These are phyloP conservation scores for Enteromius argenteus DNA, from an alignment of 2,797 vertebrate species.

Conservation along the genomic window DNA sequence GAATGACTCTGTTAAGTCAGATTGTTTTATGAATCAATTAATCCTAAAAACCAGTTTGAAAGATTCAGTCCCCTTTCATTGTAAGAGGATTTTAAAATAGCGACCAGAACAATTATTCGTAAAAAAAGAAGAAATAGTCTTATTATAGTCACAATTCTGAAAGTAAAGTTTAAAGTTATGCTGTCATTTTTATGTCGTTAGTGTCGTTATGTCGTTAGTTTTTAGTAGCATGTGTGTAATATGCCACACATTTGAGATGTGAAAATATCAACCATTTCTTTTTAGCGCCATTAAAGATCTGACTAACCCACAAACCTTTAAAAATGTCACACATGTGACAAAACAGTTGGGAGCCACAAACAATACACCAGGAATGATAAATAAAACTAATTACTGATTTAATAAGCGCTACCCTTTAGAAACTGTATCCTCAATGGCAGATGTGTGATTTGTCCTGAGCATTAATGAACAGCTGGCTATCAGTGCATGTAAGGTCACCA, in stretches of 20 bases:
- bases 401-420: conserved; percentile 9
- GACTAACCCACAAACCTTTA: conserved; percentile 1
- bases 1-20: background rate
- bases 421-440: conserved; percentile 44
- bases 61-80: background rate
- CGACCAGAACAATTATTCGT: background rate
- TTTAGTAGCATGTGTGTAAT: background rate
- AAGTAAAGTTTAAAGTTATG: background rate
- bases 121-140: background rate
- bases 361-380: background rate
- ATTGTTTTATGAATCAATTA: background rate
- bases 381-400: conserved; percentile 12
- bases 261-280: background rate
- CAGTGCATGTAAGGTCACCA: conserved; percentile 45
- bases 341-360: conserved; percentile 3
- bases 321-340: background rate
- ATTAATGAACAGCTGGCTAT: conserved; percentile 39
- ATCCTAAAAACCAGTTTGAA: background rate
- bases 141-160: background rate
- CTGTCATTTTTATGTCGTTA: background rate
- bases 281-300: background rate
- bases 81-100: background rate
- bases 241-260: background rate
- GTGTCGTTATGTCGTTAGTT: background rate
- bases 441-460: conserved; percentile 31